These are phyloP conservation scores for Pollenia amentaria DNA, from an alignment of 2,888 invertebrate genomes.

Conservation along the genomic window DNA sequence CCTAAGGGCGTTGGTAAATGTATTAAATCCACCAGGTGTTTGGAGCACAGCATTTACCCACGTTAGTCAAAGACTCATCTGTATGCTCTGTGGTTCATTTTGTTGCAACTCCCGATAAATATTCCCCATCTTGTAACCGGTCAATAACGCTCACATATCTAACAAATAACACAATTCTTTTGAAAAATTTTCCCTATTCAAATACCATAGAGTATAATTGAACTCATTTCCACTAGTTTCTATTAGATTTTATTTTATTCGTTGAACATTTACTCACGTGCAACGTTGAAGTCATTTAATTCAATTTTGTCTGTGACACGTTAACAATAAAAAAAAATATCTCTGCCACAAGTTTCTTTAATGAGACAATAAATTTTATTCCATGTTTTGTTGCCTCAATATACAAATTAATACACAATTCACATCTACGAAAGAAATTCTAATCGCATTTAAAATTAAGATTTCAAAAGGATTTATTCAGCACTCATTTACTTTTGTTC, in stretches of 20 bases:
- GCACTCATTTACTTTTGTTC: not conserved
- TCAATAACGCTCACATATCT: no score
- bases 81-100: no score
- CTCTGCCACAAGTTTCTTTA: constrained; percentile 7
- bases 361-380: constrained; percentile 55
- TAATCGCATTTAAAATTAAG: not conserved
- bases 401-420: not conserved
- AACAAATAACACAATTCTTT: no score
- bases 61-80: no score
- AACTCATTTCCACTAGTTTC: not conserved
- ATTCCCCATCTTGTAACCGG: no score
- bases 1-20: no score
- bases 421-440: constrained; percentile 9
- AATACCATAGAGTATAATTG: no score
- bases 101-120: no score
- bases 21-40: no score
- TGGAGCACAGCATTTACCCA: no score
- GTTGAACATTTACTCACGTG: constrained; percentile 24
- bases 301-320: constrained; percentile 42
- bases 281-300: constrained; percentile 44
- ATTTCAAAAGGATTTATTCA: constrained; percentile 8
- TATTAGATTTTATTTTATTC: not conserved
- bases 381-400: not conserved
- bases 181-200: no score
- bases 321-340: constrained; percentile 21